Percentiles rank a stretch among this genome's conserved stretches.
phyloP scores from a whole-genome alignment of 2,113 vertebrate genomes.

The Strix uralensis region DNA sequence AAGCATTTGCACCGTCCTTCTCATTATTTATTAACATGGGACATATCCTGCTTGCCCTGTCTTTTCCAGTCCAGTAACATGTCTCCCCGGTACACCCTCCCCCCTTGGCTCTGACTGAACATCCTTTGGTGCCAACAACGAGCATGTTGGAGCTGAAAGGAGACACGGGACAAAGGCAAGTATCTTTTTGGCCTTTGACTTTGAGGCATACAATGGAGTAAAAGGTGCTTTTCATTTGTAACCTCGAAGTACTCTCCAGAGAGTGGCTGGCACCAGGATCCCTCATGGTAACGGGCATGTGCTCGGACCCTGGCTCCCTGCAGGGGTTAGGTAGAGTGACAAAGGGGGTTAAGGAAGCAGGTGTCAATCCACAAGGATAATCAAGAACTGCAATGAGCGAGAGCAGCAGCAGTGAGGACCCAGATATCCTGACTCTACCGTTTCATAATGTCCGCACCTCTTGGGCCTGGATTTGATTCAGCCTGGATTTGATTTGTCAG shows the following conservation, averaged over 20 bases:
- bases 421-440: background rate
- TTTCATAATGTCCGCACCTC: background rate
- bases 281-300: background rate
- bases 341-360: background rate
- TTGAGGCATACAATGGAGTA: rapidly evolving
- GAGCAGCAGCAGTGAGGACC: background rate
- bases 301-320: background rate
- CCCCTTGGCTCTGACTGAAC: background rate
- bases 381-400: background rate
- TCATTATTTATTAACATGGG: background rate
- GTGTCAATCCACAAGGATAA: background rate
- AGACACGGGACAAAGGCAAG: background rate
- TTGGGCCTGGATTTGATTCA: background rate
- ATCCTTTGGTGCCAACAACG: background rate
- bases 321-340: background rate
- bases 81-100: background rate
- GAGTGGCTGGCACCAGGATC: background rate
- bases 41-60: background rate
- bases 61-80: background rate
- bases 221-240: background rate
- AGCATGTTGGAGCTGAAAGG: background rate
- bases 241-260: background rate
- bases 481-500: too few species aligned
- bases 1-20: background rate
- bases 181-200: background rate